Percentiles rank a stretch among this genome's conserved stretches.
These are phyloP conservation scores for Manis javanica DNA, from an alignment of 2,797 vertebrate species.

Conservation along the genomic window DNA sequence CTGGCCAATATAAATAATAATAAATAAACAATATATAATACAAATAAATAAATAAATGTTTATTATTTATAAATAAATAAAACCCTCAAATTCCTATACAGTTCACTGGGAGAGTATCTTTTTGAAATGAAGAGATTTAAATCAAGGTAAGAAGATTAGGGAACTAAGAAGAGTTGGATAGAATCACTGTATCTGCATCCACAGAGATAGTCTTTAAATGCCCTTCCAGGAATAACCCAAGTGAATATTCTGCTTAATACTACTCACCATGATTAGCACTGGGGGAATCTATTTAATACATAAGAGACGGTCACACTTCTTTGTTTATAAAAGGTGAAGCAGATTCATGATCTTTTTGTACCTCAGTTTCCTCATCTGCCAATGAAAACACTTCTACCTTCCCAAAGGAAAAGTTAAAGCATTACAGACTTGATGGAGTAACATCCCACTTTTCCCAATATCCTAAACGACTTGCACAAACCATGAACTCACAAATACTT, in stretches of 20 bases:
- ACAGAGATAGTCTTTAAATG: background rate
- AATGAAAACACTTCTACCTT: background rate
- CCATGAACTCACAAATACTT: background rate
- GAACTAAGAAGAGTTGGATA: background rate
- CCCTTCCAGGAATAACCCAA: conserved; percentile 10
- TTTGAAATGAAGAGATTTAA: conserved; percentile 48
- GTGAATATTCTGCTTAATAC: background rate
- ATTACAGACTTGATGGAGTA: background rate
- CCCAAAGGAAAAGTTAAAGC: conserved; percentile 16
- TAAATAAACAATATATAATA: background rate
- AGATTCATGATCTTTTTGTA: conserved; percentile 21
- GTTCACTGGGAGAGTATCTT: conserved; percentile 58
- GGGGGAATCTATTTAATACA: background rate
- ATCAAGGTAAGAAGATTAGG: background rate
- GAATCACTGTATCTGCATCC: background rate
- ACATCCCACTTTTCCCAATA: background rate
- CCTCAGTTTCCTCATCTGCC: background rate
- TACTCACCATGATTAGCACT: background rate
- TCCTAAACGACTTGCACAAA: background rate
- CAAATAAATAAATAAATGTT: conserved; percentile 33
- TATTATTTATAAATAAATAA: conserved; percentile 23
- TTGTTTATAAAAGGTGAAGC: background rate
- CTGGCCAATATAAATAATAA: background rate
- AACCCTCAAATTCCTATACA: conserved; percentile 11
- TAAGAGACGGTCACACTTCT: background rate